Evolutionary conservation across 2,113 vertebrate species (phyloP), one percentile per base, ranked within the genome.

Genomic region (Caloenas nicobarica): DNA sequence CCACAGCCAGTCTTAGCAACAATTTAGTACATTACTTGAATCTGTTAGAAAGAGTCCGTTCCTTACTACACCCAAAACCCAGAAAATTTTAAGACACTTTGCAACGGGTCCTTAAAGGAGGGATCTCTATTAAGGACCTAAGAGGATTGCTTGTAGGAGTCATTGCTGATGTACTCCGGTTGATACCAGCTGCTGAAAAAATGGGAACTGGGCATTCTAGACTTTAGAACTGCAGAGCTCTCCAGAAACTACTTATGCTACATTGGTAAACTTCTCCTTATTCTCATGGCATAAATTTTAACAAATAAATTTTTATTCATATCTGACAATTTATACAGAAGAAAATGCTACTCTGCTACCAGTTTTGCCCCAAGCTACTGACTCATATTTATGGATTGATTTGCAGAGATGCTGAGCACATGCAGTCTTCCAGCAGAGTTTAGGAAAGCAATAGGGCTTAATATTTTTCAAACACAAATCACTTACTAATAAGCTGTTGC

Each of bases 331-430:
- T 80, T 74, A 3, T 56, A 84, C 61, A 5, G 15, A 74, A 74
- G 42, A 77, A 95, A 91, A 54, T 77, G 21, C 23, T 65, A 68
- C 48, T 82, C 18, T 91, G 36, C 14, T 85, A 54, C 44, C n/a
- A 83, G 40, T 73, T 86, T 78, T 86, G 51, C 60, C 76, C 34
- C 26, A 71, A 71, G 76, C 54, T 76, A 53, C 81, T 74, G 38
- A 83, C 19, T 84, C 42, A 81, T 53, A 68, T 25, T 78, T 86
- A 90, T 18, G 69, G 64, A 44, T 48, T 83, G 33, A 83, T 95
- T 90, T 95, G 38, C 68, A 93, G 91, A 91, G 72, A 81, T 86
- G 51, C 64, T 86, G 85, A 91, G 60, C 57, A 82, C 40, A 80
- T 25, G 17, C 31, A 79, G 13, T 68, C 65, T 60, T 88, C 53